Evolutionary conservation across 2,113 vertebrate species (phyloP).

Genomic region (Solea solea): DNA sequence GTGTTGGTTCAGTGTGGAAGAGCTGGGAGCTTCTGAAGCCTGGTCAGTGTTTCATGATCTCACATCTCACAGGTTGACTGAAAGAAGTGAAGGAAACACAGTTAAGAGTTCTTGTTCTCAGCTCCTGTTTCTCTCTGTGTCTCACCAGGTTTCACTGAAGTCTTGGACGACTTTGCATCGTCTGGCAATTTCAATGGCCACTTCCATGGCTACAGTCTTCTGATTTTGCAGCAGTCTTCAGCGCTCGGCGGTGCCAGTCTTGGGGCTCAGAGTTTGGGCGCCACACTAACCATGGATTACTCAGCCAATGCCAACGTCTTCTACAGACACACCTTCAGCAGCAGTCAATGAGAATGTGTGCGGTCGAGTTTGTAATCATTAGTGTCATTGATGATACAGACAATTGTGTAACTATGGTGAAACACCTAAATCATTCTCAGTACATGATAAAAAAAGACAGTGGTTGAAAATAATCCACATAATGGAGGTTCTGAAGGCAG

Average conservation of each 20-base stretch:
- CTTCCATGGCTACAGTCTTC: slow-evolving; percentile 87
- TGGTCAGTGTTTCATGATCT: slow-evolving; percentile 74
- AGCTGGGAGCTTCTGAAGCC: slow-evolving; percentile 90
- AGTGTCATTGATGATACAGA: too few species aligned
- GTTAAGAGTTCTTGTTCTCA: background rate
- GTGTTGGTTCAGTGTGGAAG: slow-evolving; percentile 94
- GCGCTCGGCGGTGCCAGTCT: slow-evolving; percentile 88
- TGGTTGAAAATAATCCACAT: background rate
- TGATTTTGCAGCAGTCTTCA: slow-evolving; percentile 84
- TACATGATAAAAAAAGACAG: too few species aligned
- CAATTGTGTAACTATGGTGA: too few species aligned
- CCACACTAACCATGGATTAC: slow-evolving; percentile 82
- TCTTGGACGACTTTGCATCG: slow-evolving; percentile 73
- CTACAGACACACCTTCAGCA: slow-evolving; percentile 83
- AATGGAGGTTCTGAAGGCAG: background rate
- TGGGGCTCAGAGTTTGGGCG: slow-evolving; percentile 80
- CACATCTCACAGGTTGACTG: fast-evolving
- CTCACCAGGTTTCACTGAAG: slow-evolving; percentile 83
- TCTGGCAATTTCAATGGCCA: slow-evolving; percentile 35
- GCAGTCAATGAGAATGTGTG: slow-evolving; percentile 47
- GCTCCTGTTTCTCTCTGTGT: background rate
- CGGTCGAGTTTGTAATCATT: too few species aligned
- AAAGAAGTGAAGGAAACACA: background rate
- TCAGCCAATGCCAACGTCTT: slow-evolving; percentile 80
- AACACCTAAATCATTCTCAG: too few species aligned